Evolutionary conservation across 2,888 invertebrate species (phyloP), one percentile per base, ranked within the genome.

Genomic region (Tetragonisca angustula): DNA sequence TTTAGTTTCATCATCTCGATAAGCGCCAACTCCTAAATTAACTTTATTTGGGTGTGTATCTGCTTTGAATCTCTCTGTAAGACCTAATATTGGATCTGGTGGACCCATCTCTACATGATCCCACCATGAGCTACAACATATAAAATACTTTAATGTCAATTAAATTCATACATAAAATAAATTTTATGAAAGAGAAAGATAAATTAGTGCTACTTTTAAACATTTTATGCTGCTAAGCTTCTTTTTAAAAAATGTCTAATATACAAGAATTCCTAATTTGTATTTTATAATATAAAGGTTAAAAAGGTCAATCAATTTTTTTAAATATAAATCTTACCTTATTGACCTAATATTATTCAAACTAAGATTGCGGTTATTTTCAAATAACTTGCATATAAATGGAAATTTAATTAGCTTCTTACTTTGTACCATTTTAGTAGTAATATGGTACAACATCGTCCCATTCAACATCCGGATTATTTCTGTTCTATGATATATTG

Each of bases 1-100:
- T 95, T 99, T 99, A 75, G 99, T 99, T 92, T 98, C 96, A 94
- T 99, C 99, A 95, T 99, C 99, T 90, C 99, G 96, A 95, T 99
- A 99, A 15, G 99, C 99, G 83, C 98, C 98, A 5, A 97, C 98
- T 83, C 99, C 99, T 73, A 99, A 96, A 95, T 99, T 99, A 86
- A 99, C 97, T 95, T 99, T 99, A 90, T 98, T 98, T 0, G 98
- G 96, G 94, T 98, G 97, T 4, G 96, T 95, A 94, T 99, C 99
- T 84, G 95, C 96, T 94, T 98, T 99, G 95, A 96, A 99, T 0
- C 99, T 99, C 94, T 99, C 99, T 0, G 99, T 98, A 64, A 99
- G 97, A 59, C 99, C 99, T 72, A 99, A 95, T 95, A 99, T 99
- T 43, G 98, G 98, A 96, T 99, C 99, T 9, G 99, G 99, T 27